Conservation (phyloP, 2,888 invertebrate genomes). For the Thyatira batis region DNA sequence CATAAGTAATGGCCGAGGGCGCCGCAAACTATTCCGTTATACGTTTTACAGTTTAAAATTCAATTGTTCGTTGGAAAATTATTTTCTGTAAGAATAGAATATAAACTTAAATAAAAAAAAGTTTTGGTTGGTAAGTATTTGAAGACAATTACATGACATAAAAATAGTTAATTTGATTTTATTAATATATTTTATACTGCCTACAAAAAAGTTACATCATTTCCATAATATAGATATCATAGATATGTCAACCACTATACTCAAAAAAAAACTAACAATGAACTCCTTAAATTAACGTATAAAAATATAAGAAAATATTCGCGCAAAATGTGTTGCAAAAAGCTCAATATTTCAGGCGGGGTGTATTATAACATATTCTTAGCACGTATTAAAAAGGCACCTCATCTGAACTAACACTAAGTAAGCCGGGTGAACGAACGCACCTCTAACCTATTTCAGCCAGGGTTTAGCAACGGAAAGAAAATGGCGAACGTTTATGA, state of each 20-base stretch:
- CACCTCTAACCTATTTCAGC: slow-evolving; percentile 41
- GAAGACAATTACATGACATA: no score
- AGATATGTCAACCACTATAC: no score
- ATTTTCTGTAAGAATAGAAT: slow-evolving; percentile 1
- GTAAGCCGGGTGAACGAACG: slow-evolving; percentile 42
- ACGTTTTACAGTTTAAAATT: not conserved
- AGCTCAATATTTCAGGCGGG: not conserved
- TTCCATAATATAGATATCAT: no score
- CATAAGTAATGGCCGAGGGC: slow-evolving; percentile 31
- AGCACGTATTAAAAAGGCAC: slow-evolving; percentile 40
- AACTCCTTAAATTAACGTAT: no score
- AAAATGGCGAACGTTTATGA: slow-evolving; percentile 55
- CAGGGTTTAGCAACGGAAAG: slow-evolving; percentile 38
- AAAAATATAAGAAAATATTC: slow-evolving; percentile 15
- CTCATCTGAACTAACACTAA: slow-evolving; percentile 44
- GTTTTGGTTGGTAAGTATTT: no score
- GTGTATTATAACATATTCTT: slow-evolving; percentile 3
- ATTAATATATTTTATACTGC: no score
- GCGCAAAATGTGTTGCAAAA: not conserved
- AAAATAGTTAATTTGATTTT: no score
- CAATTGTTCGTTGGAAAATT: not conserved
- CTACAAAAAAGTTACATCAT: no score
- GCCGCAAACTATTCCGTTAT: slow-evolving; percentile 25
- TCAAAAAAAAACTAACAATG: no score
- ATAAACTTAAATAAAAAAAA: slow-evolving; percentile 16